Conservation (phyloP, 2,797 vertebrate genomes). For the Silurus aristotelis region DNA sequence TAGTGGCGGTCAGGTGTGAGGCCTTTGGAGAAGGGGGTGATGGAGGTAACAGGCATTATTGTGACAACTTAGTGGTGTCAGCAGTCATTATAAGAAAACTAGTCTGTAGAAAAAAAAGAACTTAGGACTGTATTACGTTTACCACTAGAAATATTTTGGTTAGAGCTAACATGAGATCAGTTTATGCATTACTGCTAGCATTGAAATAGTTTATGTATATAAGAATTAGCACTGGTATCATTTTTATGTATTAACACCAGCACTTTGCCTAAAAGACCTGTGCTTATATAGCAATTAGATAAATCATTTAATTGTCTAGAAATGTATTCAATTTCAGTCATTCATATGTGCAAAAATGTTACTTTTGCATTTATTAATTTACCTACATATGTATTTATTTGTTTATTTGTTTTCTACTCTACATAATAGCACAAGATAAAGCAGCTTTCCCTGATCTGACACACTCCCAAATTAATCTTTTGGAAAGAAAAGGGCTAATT, state of each 20-base stretch:
- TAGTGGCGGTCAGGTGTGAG: slow-evolving; percentile 71
- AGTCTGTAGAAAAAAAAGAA: slow-evolving; percentile 46
- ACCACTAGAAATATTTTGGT: neutral
- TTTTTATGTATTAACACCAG: neutral
- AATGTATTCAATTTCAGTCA: neutral
- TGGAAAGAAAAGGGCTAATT: slow-evolving; percentile 63
- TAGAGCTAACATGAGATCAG: neutral
- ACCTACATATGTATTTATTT: neutral
- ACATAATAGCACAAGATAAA: slow-evolving; percentile 27
- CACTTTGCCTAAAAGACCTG: neutral
- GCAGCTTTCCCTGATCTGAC: slow-evolving; percentile 47
- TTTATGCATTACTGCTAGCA: neutral
- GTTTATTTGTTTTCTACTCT: slow-evolving; percentile 1
- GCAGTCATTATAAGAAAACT: slow-evolving; percentile 62
- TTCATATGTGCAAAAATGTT: neutral
- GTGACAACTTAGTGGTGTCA: slow-evolving; percentile 76
- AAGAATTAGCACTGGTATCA: neutral
- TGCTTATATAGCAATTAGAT: too few relatives aligned
- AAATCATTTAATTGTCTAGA: neutral
- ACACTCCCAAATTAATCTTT: slow-evolving; percentile 65
- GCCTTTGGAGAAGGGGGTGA: slow-evolving; percentile 54
- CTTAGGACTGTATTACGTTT: neutral
- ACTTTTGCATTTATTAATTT: neutral
- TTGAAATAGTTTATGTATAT: neutral
- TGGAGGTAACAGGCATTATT: slow-evolving; percentile 67